Conservation (phyloP, 1,140 invertebrate genomes). For the Papilio glaucus region DNA sequence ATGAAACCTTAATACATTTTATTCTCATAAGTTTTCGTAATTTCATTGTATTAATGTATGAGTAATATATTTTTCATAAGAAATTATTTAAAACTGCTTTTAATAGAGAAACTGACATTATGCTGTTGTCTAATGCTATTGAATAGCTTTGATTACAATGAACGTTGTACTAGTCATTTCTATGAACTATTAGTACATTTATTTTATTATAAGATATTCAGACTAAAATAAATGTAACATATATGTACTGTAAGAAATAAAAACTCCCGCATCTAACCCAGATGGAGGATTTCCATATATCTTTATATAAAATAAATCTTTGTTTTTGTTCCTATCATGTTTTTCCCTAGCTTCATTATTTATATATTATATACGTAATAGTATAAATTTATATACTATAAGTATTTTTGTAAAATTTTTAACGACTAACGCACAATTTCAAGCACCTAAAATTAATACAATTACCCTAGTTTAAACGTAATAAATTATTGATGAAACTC, state of each 20-base stretch:
- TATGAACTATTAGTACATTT: constrained; percentile 6
- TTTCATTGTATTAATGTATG: not conserved
- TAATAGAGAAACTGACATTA: not conserved
- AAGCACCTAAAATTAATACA: too few relatives aligned
- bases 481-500: too few relatives aligned
- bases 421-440: constrained; percentile 7
- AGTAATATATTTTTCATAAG: not conserved
- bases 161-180: constrained; percentile 1
- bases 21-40: not conserved
- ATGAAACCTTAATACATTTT: not conserved
- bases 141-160: not conserved
- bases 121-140: not conserved
- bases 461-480: too few relatives aligned
- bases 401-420: not conserved
- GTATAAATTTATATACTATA: not conserved
- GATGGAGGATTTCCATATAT: not conserved
- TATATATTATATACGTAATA: too few relatives aligned
- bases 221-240: not conserved
- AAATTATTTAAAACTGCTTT: not conserved
- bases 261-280: not conserved
- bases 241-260: too few relatives aligned
- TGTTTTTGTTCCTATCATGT: not conserved
- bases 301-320: not conserved
- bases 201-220: constrained; percentile 8
- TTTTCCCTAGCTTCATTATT: too few relatives aligned